Base-by-base conservation (phyloP, 1,140 invertebrate genomes). In the Drosophila albomicans region DNA sequence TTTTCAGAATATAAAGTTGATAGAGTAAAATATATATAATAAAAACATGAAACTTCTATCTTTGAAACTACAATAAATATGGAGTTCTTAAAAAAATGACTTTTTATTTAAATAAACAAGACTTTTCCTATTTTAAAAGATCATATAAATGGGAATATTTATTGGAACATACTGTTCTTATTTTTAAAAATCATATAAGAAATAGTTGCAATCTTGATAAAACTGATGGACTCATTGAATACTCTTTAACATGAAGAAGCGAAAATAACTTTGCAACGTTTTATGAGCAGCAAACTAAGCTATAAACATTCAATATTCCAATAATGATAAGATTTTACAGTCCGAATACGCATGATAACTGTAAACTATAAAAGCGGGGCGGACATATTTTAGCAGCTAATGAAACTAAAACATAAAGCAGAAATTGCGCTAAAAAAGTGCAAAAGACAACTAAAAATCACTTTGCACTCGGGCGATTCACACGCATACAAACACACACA, bases 381-480 rank as follows among this genome's bases (percentile, higher is more conserved):
- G 43, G 25, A 7, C n/a, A 38, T 65, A 32, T 16, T 51, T 51
- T 57, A 52, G 52, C 52, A 32, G 28, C 51, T 13, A 43, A 43
- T 48, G 46, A 48, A 48, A 48, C 11, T 8, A n/a, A 48, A 20
- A 16, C 46, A 48, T 48, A 16, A 48, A 25, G 6, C 11, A 56
- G 32, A 20, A 69, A 15, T 51, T 15, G 13, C 15, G 46, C 75
- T 64, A 67, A 51, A 51, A 74, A 75, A 78, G 57, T 70, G 81
- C 69, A 84, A 81, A 69, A 86, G 48, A 45, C 65, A 82, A 80
- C 79, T 77, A 58, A 63, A 85, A 71, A 89, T 89, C 80, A 80
- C 78, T 78, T 78, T 84, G 84, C 80, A 84, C 85, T 87, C 73
- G 76, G 77, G 69, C 75, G 73, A 68, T 79, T 82, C 52, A 75